Percentiles rank a stretch among this genome's conserved stretches.
phyloP scores from a whole-genome alignment of 1,140 invertebrate genomes.

The Zaprionus inermis region DNA sequence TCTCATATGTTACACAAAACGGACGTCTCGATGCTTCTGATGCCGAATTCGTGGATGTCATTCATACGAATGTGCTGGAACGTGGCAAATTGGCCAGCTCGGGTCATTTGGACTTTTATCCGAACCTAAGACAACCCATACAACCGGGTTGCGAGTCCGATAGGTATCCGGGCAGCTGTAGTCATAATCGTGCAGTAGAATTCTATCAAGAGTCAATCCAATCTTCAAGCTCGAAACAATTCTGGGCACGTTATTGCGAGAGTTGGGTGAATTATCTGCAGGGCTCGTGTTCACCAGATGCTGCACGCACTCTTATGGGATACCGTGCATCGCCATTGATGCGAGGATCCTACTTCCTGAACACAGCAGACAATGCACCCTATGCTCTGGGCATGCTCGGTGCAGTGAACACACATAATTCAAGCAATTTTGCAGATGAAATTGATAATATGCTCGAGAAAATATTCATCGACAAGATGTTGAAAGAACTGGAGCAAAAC shows the following conservation, averaged over 20 bases:
- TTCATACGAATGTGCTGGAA: slow-evolving; percentile 85
- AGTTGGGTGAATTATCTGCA: slow-evolving; percentile 54
- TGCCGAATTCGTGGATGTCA: slow-evolving; percentile 78
- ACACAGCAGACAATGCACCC: slow-evolving; percentile 5
- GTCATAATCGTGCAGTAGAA: slow-evolving; percentile 87
- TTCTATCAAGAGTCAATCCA: slow-evolving; percentile 89
- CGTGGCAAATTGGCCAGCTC: slow-evolving; percentile 83
- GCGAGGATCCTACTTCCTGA: slow-evolving; percentile 7
- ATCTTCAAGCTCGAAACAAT: slow-evolving; percentile 87
- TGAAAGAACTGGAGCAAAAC: background rate
- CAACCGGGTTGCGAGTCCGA: slow-evolving; percentile 86
- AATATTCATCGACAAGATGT: background rate
- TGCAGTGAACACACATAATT: background rate
- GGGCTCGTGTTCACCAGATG: background rate
- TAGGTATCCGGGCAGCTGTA: slow-evolving; percentile 85
- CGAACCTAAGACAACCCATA: slow-evolving; percentile 85
- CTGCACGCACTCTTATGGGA: slow-evolving; percentile 1
- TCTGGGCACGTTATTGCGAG: slow-evolving; percentile 88
- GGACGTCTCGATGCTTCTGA: slow-evolving; percentile 86
- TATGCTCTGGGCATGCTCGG: slow-evolving; percentile 23
- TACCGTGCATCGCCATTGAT: background rate
- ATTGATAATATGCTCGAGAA: background rate
- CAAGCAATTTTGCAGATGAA: background rate
- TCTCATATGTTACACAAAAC: slow-evolving; percentile 77
- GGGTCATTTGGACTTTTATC: slow-evolving; percentile 87